Base-by-base conservation (phyloP, 2,888 invertebrate species). In the Cerceris rybyensis region DNA sequence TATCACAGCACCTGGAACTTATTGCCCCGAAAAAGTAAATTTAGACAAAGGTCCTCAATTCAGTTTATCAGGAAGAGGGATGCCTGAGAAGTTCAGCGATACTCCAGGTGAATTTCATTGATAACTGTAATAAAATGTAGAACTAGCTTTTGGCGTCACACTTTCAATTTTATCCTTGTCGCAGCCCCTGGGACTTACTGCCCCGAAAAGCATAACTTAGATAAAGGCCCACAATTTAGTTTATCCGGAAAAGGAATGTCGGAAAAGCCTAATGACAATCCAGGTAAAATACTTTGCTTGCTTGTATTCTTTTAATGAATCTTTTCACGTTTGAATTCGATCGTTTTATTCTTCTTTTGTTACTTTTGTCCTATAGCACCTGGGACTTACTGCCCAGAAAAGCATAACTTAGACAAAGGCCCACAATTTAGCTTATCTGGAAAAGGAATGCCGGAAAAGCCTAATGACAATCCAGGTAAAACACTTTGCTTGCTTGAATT, bases 1-100 rank as follows among this genome's bases (percentile, higher is more conserved):
- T n/a, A n/a, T n/a, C n/a, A n/a, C n/a, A 70, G 95, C 95, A 14
- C 95, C 95, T 39, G 94, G 95, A 77, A 92, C 94, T 39, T 95
- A 95, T 89, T 93, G 93, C 72, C 94, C 95, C 55, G 95, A 95
- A 86, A 94, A 95, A 83, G 87, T 88, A n/a, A 93, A 94, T 85
- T 89, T 93, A 39, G 94, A 95, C 85, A 93, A 93, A 80, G 93
- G 94, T 6, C 95, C 95, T 9, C 92, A 94, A 42, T 96, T 94
- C 87, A 94, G 94, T 58, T 95, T 96, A 85, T 94, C 95, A 66
- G 91, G 93, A 11, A 95, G 94, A 88, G 92, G 93, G 58, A 93
- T 93, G 16, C 86, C 92, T 41, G 94, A 94, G 55, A 94, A 94
- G 78, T 93, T 93, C 80, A 92, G 90, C 63, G 93, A 94, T 69